Evolutionary conservation across 2,888 invertebrate species (phyloP), one percentile per base, ranked within the genome.

Genomic region (Poecilus cupreus): DNA sequence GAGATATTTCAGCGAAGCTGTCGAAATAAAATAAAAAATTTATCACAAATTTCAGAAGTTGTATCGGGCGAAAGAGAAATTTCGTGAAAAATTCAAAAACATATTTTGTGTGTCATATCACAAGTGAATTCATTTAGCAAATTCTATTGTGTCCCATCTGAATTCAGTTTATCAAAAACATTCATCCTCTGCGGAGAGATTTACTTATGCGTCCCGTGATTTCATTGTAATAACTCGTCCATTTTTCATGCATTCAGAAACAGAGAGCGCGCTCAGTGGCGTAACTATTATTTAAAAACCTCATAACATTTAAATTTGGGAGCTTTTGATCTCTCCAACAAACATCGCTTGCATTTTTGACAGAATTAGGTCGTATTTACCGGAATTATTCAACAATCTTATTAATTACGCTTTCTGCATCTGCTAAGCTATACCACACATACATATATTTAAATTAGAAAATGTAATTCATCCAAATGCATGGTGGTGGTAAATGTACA

Each of bases 91-190:
- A 60, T 60, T 60, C 24, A 22, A 57, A 57, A 57, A 26, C 57
- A 60, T 60, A 60, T 60, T 22, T 60, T 32, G 60, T 54, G 16
- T n/a, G 54, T 22, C 54, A 54, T n/a, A 54, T 24, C 60, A 13
- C 60, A 60, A 54, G 60, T 13, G 24, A 60, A 60, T 60, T 60
- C 60, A 60, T 60, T 60, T 60, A 60, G 60, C 60, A n/a, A 24
- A 3, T 22, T 22, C 13, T 22, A 22, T 60, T 20, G 20, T 11
- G 2, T 26, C 26, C n/a, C 60, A 60, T 60, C 60, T 13, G 26
- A 60, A 60, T 60, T 60, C 60, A 32, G 60, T 60, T 60, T 60
- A 60, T 60, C 60, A 60, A 60, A 60, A 60, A 60, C 60, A 60
- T 43, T 43, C 43, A 13, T 60, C 24, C 60, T n/a, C 60, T 60